Evolutionary conservation across 2,113 vertebrate genomes (phyloP), one percentile per base, ranked within the genome.

Genomic region (Mola mola): DNA sequence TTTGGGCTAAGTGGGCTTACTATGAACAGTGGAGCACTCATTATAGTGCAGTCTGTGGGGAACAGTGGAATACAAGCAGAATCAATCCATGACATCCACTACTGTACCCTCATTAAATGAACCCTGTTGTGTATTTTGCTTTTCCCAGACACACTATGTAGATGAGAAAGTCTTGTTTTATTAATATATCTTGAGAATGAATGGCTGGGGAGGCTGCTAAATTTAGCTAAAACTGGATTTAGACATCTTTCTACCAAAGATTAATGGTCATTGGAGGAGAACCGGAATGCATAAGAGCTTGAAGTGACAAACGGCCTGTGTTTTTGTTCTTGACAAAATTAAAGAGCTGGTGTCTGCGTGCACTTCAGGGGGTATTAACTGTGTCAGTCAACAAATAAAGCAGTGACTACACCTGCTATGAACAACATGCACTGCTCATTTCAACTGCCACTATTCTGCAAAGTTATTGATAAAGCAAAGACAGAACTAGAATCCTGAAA

Each of bases 401-500:
- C 15, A 19, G 38, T 34, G 28, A 75, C 34, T 70, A 24, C 24
- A 55, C 28, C 49, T 56, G 75, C 63, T 56, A 16, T 40, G 66
- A 20, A 31, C 22, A 21, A 21, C 42, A 16, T 34, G 46, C 17
- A 37, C 38, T 5, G 26, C 19, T 12, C 17, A 38, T 4, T 24
- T 22, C 24, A 40, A 37, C 37, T 40, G 47, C 59, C 49, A 57
- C 61, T 60, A 38, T 15, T 16, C 17, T 33, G 58, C 21, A 40
- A 36, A 17, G 65, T 34, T 79, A 66, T 41, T 65, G 59, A 77
- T 77, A 43, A 29, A 53, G 41, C 29, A 7, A 12, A 42, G 60
- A 72, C 66, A 65, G 57, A 62, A 81, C 83, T 78, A 83, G 66
- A 26, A 79, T 43, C 49, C 17, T 9, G 50, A 46, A 67, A 52